Conservation (phyloP, 2,888 invertebrate species). For the Lasioglossum morio region DNA sequence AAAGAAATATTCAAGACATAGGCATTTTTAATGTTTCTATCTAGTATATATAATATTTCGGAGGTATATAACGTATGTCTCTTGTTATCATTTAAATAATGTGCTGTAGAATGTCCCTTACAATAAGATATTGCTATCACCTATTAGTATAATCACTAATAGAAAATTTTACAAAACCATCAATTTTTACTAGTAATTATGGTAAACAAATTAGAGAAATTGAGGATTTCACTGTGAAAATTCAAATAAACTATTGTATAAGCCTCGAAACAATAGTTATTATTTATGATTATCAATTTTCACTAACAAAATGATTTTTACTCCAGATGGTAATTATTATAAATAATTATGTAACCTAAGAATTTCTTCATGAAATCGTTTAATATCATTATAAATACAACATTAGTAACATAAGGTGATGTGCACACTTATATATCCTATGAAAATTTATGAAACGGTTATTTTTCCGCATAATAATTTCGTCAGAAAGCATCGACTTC, state of each 20-base stretch:
- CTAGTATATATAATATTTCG: conserved; percentile 23
- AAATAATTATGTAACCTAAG: conserved; percentile 5
- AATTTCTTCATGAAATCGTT: neutral
- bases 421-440: neutral
- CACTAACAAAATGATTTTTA: neutral
- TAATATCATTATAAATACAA: neutral
- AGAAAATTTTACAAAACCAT: neutral
- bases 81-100: conserved; percentile 14
- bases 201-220: neutral
- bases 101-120: conserved; percentile 1
- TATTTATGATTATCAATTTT: conserved; percentile 1
- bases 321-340: neutral
- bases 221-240: neutral
- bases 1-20: conserved; percentile 55
- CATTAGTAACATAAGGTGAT: neutral
- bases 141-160: conserved; percentile 7
- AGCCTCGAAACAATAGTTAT: conserved; percentile 7
- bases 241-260: conserved; percentile 14
- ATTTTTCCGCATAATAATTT: conserved; percentile 7
- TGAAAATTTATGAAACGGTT: neutral
- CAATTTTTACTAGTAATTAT: neutral
- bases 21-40: conserved; percentile 44
- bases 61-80: neutral
- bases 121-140: conserved; percentile 5
- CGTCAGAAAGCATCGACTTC: neutral